Conservation (phyloP, 2,888 invertebrate species). For the Polia nebulosa region DNA sequence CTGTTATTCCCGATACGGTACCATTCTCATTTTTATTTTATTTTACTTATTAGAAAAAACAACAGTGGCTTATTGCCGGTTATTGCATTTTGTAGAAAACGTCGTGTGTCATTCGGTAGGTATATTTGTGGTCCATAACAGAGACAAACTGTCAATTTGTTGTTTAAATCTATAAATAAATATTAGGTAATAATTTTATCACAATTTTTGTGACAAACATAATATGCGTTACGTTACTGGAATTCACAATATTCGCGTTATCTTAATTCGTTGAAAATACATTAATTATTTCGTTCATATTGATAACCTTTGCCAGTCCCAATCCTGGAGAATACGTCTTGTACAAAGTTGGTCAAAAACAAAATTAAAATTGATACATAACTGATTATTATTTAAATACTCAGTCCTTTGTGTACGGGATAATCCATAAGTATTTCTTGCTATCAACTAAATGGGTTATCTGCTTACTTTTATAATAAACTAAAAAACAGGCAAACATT, state of each 20-base stretch:
- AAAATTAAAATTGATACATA: neutral
- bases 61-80: no score
- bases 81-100: no score
- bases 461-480: neutral
- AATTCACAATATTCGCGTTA: conserved; percentile 5
- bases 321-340: conserved; percentile 7
- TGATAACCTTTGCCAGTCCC: conserved; percentile 32
- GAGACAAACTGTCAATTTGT: neutral
- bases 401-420: conserved; percentile 24
- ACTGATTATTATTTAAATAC: conserved; percentile 18
- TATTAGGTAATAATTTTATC: neutral
- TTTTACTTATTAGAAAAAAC: no score
- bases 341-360: neutral
- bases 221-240: neutral
- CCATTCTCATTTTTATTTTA: no score
- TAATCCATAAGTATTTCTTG: conserved; percentile 7
- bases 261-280: neutral
- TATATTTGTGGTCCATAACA: neutral
- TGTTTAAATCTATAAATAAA: no score
- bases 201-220: conserved; percentile 5
- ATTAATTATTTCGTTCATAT: neutral
- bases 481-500: no score
- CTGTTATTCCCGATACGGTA: no score
- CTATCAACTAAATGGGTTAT: neutral
- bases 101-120: no score